Percentiles rank a stretch among this genome's conserved stretches.
Conservation (phyloP, 2,888 invertebrate genomes). For the Pilophorus perplexus region DNA sequence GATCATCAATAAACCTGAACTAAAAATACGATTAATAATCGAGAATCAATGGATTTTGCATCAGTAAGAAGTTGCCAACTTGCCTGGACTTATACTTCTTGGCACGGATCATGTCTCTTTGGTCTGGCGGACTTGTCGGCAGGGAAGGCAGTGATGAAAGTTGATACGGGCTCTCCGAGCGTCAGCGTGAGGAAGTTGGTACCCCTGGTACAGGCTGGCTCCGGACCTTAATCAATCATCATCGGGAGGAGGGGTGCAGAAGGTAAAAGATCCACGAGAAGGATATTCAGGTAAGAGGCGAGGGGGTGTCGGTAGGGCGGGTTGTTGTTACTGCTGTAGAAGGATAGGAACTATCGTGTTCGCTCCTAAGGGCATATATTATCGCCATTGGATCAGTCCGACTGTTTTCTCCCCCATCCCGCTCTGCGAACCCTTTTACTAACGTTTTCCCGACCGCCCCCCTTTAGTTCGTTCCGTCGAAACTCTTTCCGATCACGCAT, state of each 20-base stretch:
- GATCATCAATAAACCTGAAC: too few species aligned
- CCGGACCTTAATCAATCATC: slow-evolving; percentile 35
- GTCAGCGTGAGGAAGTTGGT: slow-evolving; percentile 38
- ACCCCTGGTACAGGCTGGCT: slow-evolving; percentile 35
- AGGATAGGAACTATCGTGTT: slow-evolving; percentile 30
- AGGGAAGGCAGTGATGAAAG: slow-evolving; percentile 33
- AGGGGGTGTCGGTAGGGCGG: background rate
- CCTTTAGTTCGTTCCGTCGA: background rate
- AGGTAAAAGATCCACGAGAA: background rate
- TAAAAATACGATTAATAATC: too few species aligned
- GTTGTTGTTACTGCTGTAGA: background rate
- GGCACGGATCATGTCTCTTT: slow-evolving; percentile 40
- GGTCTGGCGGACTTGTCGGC: slow-evolving; percentile 27
- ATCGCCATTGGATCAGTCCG: slow-evolving; percentile 21
- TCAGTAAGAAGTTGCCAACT: too few species aligned
- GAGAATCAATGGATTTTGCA: too few species aligned
- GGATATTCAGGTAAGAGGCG: background rate
- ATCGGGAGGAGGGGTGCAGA: background rate
- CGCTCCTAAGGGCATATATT: slow-evolving; percentile 15
- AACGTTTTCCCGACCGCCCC: background rate
- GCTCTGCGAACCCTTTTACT: too few species aligned
- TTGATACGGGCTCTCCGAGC: slow-evolving; percentile 9
- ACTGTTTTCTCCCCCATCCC: background rate
- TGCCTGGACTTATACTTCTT: slow-evolving; percentile 44
- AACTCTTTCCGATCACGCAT: slow-evolving; percentile 32